Conservation (phyloP, 2,113 vertebrate genomes). For the Brachirus orientalis region DNA sequence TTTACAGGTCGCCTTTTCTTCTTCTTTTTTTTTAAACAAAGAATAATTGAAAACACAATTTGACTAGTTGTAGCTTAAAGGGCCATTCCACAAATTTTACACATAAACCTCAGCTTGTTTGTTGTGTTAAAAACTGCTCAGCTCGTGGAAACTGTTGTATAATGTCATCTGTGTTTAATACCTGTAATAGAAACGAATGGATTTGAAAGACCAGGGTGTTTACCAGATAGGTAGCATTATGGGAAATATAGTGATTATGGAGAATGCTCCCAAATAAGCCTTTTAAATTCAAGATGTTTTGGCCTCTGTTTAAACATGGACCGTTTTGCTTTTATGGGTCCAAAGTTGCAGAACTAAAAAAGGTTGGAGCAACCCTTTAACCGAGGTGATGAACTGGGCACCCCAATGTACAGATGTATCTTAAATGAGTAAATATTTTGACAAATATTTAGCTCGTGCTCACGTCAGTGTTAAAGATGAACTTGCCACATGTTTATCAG, state of each 20-base stretch:
- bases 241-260: too few relatives aligned
- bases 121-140: neutral
- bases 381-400: neutral
- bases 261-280: too few relatives aligned
- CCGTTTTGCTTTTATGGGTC: too few relatives aligned
- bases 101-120: neutral
- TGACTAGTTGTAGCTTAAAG: neutral
- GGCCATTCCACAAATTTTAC: neutral
- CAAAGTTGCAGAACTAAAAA: neutral
- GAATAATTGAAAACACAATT: neutral
- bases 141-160: neutral
- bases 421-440: neutral
- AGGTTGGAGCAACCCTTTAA: neutral
- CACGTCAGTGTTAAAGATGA: neutral
- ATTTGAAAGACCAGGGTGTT: too few relatives aligned
- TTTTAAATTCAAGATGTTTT: too few relatives aligned
- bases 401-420: slow-evolving; percentile 11
- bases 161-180: neutral
- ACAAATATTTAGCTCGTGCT: neutral
- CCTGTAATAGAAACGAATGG: too few relatives aligned
- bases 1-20: neutral
- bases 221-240: too few relatives aligned
- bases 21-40: neutral
- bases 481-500: neutral
- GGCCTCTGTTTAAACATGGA: too few relatives aligned